Evolutionary conservation across 2,888 invertebrate genomes (phyloP).

Genomic region (Archips xylosteana): DNA sequence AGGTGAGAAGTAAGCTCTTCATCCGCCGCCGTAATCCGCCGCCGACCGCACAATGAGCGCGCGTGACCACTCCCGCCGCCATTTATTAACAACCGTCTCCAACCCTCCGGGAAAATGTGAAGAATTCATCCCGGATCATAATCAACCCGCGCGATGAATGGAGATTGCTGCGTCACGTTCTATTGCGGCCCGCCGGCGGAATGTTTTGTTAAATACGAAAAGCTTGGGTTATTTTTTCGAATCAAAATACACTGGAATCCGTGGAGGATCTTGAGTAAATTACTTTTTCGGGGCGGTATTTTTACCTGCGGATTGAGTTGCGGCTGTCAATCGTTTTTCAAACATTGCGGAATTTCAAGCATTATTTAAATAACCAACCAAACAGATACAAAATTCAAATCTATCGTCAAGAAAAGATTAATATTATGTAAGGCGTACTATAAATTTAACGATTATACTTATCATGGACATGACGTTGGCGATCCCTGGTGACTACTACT

Average conservation of each 20-base stretch:
- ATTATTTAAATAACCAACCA: too few species aligned
- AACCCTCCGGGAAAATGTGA: not conserved
- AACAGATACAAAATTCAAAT: too few species aligned
- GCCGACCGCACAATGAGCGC: not conserved
- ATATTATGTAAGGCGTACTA: too few species aligned
- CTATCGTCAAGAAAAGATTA: too few species aligned
- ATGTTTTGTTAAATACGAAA: constrained; percentile 3
- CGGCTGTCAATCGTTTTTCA: not conserved
- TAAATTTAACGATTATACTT: too few species aligned
- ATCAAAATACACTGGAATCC: not conserved
- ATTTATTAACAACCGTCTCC: constrained; percentile 4
- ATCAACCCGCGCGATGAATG: constrained; percentile 15
- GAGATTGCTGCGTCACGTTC: not conserved
- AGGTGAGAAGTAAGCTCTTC: not conserved
- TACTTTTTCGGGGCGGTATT: not conserved
- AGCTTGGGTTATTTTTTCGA: not conserved
- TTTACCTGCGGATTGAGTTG: not conserved
- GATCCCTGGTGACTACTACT: too few species aligned
- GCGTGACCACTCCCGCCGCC: constrained; percentile 6
- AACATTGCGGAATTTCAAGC: not conserved
- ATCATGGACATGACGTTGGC: too few species aligned
- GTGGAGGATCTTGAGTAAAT: not conserved
- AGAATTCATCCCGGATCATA: constrained; percentile 14
- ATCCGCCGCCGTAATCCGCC: not conserved
- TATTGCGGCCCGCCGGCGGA: not conserved